phyloP scores from a whole-genome alignment of 2,888 invertebrate genomes.

The Epistrophella euchroma region DNA sequence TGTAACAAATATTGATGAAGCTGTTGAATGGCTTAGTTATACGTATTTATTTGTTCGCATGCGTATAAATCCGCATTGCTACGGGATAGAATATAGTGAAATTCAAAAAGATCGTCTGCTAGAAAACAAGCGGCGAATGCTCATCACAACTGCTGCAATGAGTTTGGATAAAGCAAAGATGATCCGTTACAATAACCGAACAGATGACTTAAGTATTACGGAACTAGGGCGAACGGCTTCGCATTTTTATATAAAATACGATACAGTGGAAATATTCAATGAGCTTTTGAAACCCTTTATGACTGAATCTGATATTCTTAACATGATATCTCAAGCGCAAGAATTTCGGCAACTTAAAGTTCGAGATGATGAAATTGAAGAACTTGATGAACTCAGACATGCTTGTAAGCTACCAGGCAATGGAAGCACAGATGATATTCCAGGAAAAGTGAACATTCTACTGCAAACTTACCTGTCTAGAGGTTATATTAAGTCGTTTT shows the following conservation, averaged over 20 bases:
- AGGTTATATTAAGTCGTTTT: constrained; percentile 88
- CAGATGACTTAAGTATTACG: constrained; percentile 91
- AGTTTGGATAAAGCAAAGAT: constrained; percentile 95
- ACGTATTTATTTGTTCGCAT: constrained; percentile 98
- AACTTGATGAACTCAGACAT: constrained; percentile 91
- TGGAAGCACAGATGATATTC: constrained; percentile 94
- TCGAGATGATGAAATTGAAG: constrained; percentile 96
- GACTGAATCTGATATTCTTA: constrained; percentile 94
- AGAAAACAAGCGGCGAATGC: constrained; percentile 89
- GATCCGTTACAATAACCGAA: constrained; percentile 94
- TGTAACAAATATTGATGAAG: constrained; percentile 97
- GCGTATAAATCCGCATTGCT: constrained; percentile 94
- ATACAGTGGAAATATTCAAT: constrained; percentile 97
- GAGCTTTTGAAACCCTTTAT: constrained; percentile 91
- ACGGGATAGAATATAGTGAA: constrained; percentile 87
- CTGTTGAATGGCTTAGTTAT: constrained; percentile 98
- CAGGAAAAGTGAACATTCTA: constrained; percentile 96
- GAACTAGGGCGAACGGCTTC: constrained; percentile 98
- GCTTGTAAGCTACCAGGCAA: constrained; percentile 91
- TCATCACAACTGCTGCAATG: constrained; percentile 92
- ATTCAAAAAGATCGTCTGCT: constrained; percentile 91
- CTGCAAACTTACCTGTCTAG: constrained; percentile 95
- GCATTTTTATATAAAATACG: constrained; percentile 98
- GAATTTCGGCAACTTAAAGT: constrained; percentile 98
- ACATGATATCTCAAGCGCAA: constrained; percentile 95